Evolutionary conservation across 2,113 vertebrate species (phyloP).

Genomic region (Petroica traversi): DNA sequence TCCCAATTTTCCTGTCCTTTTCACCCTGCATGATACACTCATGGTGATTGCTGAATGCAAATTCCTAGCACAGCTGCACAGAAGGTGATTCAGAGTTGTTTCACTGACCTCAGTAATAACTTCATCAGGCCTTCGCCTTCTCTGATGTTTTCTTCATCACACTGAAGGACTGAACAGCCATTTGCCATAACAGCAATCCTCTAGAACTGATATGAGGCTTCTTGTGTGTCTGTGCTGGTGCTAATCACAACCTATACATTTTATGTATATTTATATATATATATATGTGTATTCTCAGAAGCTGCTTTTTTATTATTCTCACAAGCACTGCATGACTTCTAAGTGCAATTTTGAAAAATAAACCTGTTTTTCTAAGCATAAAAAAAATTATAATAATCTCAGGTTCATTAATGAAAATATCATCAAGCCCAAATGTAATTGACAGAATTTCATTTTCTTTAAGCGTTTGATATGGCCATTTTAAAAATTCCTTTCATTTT

Average conservation of each 20-base stretch:
- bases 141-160: not conserved
- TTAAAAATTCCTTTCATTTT: not conserved
- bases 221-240: not conserved
- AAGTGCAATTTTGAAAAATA: not conserved
- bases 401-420: not conserved
- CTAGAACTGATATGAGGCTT: not conserved
- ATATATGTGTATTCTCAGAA: too few species aligned
- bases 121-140: not conserved
- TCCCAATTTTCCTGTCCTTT: not conserved
- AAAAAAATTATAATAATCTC: not conserved
- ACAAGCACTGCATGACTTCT: not conserved
- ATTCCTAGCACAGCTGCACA: not conserved
- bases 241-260: too few species aligned
- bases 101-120: not conserved
- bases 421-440: not conserved
- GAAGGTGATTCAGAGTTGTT: not conserved
- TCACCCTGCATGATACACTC: not conserved
- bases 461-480: not conserved
- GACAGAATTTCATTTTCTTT: not conserved
- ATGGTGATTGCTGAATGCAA: constrained; percentile 2
- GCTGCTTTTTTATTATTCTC: not conserved
- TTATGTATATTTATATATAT: too few species aligned
- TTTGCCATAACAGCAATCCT: not conserved
- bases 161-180: not conserved
- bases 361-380: not conserved